A percentile compares a stretch with the other conserved stretches of the same genome.
phyloP scores from a whole-genome alignment of 2,888 invertebrate species.

The Chorisops tibialis region DNA sequence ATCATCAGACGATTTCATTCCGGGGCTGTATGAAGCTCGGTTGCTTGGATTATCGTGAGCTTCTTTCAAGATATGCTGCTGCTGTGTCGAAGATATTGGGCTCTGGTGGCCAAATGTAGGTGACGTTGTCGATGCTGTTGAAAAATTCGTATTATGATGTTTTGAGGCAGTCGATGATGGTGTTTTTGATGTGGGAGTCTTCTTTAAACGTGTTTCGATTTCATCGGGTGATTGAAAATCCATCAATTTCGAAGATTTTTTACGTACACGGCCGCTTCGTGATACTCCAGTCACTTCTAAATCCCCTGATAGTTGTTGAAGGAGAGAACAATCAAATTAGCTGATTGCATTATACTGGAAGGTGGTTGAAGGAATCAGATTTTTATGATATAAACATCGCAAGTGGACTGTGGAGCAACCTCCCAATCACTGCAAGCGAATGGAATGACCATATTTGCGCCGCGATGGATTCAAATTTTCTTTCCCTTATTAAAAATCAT shows the following conservation, averaged over 20 bases:
- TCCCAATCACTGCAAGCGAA: not conserved
- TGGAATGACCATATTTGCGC: no score
- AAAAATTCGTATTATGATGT: not conserved
- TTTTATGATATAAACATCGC: not conserved
- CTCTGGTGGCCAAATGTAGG: conserved; percentile 1
- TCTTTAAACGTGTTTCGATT: conserved; percentile 55
- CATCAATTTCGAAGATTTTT: conserved; percentile 91
- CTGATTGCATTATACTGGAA: not conserved
- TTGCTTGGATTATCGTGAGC: not conserved
- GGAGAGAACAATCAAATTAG: not conserved
- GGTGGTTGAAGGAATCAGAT: no score
- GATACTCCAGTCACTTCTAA: conserved; percentile 84
- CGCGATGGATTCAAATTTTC: no score
- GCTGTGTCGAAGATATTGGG: not conserved
- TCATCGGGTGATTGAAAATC: conserved; percentile 92
- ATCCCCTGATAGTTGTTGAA: conserved; percentile 51
- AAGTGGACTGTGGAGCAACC: not conserved
- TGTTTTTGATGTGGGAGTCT: conserved; percentile 21
- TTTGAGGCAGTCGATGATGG: not conserved
- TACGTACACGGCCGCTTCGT: conserved; percentile 83
- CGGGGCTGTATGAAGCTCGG: not conserved
- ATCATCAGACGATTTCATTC: conserved; percentile 15
- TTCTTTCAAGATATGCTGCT: not conserved
- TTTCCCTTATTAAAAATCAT: no score
- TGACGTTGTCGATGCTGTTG: not conserved